These are phyloP conservation scores for Lumbricus terrestris DNA, from an alignment of 2,888 invertebrate species.

Conservation along the genomic window DNA sequence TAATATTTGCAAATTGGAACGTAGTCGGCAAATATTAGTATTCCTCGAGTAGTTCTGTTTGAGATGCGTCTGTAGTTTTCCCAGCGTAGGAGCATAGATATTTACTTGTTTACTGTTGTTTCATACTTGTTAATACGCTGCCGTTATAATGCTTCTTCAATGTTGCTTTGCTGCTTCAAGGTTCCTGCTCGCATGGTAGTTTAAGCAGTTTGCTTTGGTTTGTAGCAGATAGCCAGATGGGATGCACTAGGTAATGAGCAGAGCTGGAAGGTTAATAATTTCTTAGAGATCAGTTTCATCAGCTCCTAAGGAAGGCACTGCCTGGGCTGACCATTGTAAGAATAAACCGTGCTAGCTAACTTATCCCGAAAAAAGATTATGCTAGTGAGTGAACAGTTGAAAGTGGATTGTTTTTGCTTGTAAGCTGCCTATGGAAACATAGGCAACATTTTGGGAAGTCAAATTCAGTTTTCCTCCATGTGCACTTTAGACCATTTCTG, in stretches of 20 bases:
- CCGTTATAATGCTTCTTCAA: background rate
- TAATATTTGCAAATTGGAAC: background rate
- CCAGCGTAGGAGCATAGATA: background rate
- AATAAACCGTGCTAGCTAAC: background rate
- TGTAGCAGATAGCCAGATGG: background rate
- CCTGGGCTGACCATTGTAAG: background rate
- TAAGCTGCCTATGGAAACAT: background rate
- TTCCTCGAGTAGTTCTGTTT: background rate
- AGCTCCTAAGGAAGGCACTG: background rate
- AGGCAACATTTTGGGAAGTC: background rate
- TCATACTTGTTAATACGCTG: background rate
- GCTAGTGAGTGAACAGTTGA: background rate
- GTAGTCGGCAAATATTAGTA: background rate
- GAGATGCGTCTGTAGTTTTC: background rate
- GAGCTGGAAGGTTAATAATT: background rate
- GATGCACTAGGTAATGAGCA: background rate
- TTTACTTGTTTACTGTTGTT: background rate
- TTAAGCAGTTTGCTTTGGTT: background rate
- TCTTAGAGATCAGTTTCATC: background rate
- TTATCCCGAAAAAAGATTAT: background rate
- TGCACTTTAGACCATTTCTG: background rate
- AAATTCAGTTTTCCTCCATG: background rate
- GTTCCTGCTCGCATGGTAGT: background rate
- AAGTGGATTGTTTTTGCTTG: background rate
- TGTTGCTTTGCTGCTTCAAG: background rate